Base-by-base conservation (phyloP, 2,888 invertebrate species). In the Scaptomyza polygonia region DNA sequence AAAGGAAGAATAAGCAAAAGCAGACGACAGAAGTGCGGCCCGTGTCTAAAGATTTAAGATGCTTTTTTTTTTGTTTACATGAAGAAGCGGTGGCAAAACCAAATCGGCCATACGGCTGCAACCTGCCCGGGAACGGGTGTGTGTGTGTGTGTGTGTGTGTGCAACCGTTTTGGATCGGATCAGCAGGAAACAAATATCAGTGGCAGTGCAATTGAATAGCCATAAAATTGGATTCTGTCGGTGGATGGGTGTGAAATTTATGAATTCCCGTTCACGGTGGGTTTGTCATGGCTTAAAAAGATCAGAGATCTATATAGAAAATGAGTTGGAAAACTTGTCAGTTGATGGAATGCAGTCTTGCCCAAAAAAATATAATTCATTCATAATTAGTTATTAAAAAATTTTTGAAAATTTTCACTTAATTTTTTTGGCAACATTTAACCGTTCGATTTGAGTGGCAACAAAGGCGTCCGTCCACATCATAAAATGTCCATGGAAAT, bases 141-240 rank as follows among this genome's bases (percentile, higher is more conserved):
- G 14, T 4, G 32, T n/a, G 74, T 53, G 49, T 14, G 14, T 4
- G 74, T 53, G 49, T 14, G 14, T 4, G n/a, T n/a, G 9, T 21
- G 21, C 21, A 30, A 30, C 30, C 3, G 12, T 34, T 34, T 53
- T 51, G 43, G 42, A 32, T 30, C 32, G 62, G 64, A 48, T 48
- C 67, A 74, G 81, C 82, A 82, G 82, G 82, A 82, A 82, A 66
- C 87, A 57, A 79, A 79, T 76, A 66, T 76, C 85, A 67, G 61
- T 84, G 77, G 52, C 76, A 54, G 44, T 66, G 85, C 82, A 82
- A 82, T 82, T 87, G 82, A 87, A 84, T 85, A 69, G 85, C 82
- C 73, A 87, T 82, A 78, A 82, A 82, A 82, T 69, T 53, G 32
- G 51, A 45, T 54, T 61, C 43, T 57, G 52, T 45, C 43, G 56